phyloP scores from a whole-genome alignment of 2,888 invertebrate species.

The Anthrax anthrax region DNA sequence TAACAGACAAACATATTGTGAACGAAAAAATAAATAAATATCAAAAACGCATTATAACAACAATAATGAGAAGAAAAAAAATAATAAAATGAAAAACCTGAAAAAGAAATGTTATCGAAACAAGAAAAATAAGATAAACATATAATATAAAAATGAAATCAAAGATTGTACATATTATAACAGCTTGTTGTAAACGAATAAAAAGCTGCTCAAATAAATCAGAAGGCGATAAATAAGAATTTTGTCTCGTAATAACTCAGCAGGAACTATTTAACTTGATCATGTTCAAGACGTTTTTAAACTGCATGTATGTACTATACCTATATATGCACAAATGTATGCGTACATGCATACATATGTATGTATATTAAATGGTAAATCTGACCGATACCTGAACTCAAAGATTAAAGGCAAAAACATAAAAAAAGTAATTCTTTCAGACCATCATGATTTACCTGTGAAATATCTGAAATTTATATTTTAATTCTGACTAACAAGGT shows the following conservation, averaged over 20 bases:
- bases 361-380: too few species aligned
- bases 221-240: slow-evolving; percentile 35
- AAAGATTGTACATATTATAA: neutral
- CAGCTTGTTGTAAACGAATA: neutral
- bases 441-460: slow-evolving; percentile 5
- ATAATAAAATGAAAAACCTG: neutral
- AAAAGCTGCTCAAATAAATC: slow-evolving; percentile 26
- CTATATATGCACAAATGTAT: neutral
- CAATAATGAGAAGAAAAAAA: neutral
- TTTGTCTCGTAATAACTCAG: slow-evolving; percentile 36
- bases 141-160: neutral
- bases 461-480: slow-evolving; percentile 12
- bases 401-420: neutral
- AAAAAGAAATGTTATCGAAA: neutral
- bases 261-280: slow-evolving; percentile 27
- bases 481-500: slow-evolving; percentile 12
- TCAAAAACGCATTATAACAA: too few species aligned
- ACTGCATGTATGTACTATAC: neutral
- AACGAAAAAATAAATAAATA: neutral
- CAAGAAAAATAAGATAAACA: neutral
- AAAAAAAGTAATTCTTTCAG: neutral
- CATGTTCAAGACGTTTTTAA: neutral
- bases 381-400: too few species aligned
- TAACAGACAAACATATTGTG: slow-evolving; percentile 25
- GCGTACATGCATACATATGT: too few species aligned